Evolutionary conservation across 2,888 invertebrate species (phyloP).

Genomic region (Microctonus brassicae): DNA sequence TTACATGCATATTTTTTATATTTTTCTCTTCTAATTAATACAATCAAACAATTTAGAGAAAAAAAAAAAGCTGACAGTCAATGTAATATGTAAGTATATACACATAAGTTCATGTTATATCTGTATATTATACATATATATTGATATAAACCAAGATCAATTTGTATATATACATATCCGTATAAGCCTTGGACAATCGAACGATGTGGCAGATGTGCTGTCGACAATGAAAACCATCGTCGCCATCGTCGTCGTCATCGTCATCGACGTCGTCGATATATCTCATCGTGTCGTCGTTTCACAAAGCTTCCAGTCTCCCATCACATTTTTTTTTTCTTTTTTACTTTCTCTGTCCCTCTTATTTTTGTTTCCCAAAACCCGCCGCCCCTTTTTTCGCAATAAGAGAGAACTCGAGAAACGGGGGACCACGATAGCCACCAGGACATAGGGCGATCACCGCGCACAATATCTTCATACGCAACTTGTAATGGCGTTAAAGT

Average conservation of each 20-base stretch:
- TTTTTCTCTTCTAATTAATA: no score
- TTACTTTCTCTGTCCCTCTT: slow-evolving; percentile 41
- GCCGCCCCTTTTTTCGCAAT: slow-evolving; percentile 28
- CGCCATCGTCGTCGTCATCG: slow-evolving; percentile 28
- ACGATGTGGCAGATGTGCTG: slow-evolving; percentile 67
- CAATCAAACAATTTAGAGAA: no score
- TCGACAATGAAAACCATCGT: slow-evolving; percentile 62
- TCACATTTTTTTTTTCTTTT: no score
- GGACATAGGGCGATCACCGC: no score
- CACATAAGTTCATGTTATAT: no score
- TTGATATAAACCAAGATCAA: not conserved
- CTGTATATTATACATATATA: no score
- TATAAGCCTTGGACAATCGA: slow-evolving; percentile 67
- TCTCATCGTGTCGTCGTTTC: no score
- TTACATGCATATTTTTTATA: no score
- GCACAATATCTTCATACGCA: no score
- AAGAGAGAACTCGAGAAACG: slow-evolving; percentile 42
- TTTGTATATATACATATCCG: not conserved
- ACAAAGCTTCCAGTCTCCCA: slow-evolving; percentile 17
- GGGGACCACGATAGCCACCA: slow-evolving; percentile 44
- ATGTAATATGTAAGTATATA: no score
- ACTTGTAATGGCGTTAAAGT: slow-evolving; percentile 20
- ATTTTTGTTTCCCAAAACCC: not conserved
- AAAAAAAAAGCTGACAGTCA: no score
- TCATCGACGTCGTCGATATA: not conserved